These are phyloP conservation scores for Hydrophis major DNA, from an alignment of 2,797 vertebrate genomes.

Conservation along the genomic window DNA sequence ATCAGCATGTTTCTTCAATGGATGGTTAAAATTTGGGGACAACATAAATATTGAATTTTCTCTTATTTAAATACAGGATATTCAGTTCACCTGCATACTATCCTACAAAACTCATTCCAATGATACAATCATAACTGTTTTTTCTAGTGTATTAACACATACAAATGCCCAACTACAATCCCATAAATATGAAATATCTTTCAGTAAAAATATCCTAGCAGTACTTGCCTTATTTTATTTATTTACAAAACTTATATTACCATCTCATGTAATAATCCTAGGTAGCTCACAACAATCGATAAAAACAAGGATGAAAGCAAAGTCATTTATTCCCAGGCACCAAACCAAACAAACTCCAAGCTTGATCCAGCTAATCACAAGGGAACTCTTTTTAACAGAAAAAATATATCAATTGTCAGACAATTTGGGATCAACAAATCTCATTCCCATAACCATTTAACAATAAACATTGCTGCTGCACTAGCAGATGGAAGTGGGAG, in stretches of 20 bases:
- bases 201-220: background rate
- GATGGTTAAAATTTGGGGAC: slow-evolving; percentile 57
- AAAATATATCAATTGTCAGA: background rate
- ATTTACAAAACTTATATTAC: background rate
- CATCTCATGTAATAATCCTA: background rate
- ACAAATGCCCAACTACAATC: slow-evolving; percentile 54
- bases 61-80: slow-evolving; percentile 15
- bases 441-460: background rate
- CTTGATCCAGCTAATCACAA: background rate
- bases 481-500: background rate
- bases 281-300: background rate
- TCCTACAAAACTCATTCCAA: background rate
- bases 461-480: background rate
- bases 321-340: background rate
- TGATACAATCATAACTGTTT: slow-evolving; percentile 50
- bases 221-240: background rate
- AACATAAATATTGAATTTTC: slow-evolving; percentile 35
- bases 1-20: slow-evolving; percentile 73
- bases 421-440: background rate
- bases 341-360: background rate
- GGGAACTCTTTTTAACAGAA: background rate
- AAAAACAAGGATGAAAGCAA: background rate
- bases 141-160: slow-evolving; percentile 55
- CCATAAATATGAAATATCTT: slow-evolving; percentile 55
- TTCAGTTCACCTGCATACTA: background rate